Conservation (phyloP, 2,888 invertebrate genomes). For the Acleris emargana region DNA sequence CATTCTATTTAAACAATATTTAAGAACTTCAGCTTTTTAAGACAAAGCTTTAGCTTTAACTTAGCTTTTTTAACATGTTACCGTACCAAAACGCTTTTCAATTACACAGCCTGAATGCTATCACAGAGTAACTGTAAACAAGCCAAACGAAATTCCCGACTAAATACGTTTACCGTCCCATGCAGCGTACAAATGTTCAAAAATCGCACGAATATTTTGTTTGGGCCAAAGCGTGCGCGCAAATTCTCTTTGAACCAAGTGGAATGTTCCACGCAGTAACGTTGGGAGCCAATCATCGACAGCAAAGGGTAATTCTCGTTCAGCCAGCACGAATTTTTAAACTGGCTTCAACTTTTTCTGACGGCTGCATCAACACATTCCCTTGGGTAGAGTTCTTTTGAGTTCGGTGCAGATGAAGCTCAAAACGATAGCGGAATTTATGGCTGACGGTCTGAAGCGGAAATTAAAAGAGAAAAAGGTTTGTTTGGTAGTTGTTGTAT, state of each 20-base stretch:
- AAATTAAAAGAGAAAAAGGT: no score
- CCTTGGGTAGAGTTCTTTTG: background rate
- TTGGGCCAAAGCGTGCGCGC: conserved; percentile 11
- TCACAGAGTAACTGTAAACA: background rate
- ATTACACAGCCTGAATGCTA: background rate
- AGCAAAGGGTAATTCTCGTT: conserved; percentile 33
- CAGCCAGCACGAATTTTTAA: conserved; percentile 26
- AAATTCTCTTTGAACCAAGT: conserved; percentile 34
- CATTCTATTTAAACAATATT: no score
- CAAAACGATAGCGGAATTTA: background rate
- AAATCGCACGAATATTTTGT: conserved; percentile 31
- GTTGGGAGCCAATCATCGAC: conserved; percentile 22
- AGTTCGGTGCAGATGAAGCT: background rate
- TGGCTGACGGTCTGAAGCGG: background rate
- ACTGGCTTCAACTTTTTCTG: conserved; percentile 18
- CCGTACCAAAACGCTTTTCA: no score
- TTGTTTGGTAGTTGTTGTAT: no score
- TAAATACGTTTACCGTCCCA: background rate
- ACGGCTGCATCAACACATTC: conserved; percentile 21
- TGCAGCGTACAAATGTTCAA: conserved; percentile 9
- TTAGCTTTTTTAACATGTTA: no score
- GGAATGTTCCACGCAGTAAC: conserved; percentile 33
- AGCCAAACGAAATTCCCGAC: conserved; percentile 1
- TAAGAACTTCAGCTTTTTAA: no score
- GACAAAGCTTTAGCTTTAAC: no score